Percentiles rank a stretch among this genome's conserved stretches.
Evolutionary conservation across 2,797 vertebrate species (phyloP).

Genomic region (Morelia viridis): DNA sequence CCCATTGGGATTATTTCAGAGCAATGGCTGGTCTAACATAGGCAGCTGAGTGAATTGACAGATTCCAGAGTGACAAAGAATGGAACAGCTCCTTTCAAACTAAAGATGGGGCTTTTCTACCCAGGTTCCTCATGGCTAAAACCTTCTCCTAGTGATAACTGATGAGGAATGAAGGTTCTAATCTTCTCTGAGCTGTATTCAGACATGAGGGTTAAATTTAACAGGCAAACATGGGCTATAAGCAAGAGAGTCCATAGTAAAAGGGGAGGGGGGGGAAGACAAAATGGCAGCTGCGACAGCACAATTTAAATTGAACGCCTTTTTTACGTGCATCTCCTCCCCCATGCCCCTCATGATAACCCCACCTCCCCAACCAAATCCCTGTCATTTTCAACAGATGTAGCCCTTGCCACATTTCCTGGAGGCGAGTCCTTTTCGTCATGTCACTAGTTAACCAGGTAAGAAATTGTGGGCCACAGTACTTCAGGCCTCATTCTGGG

Average conservation of each 20-base stretch:
- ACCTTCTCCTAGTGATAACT: background rate
- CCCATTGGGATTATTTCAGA: background rate
- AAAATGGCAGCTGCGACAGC: background rate
- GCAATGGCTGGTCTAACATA: background rate
- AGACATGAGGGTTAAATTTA: background rate
- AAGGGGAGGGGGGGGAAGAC: background rate
- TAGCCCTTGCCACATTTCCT: background rate
- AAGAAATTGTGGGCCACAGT: background rate
- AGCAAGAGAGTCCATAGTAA: background rate
- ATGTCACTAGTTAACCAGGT: background rate
- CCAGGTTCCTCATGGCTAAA: background rate
- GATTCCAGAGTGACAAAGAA: background rate
- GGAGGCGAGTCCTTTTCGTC: background rate
- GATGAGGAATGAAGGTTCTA: background rate
- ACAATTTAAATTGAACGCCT: too few relatives aligned
- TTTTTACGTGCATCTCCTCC: too few relatives aligned
- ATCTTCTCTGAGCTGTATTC: background rate
- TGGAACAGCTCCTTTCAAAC: background rate
- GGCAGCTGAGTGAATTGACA: background rate
- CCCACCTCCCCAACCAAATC: background rate
- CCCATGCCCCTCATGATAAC: background rate
- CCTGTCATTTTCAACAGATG: background rate
- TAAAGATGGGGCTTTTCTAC: background rate
- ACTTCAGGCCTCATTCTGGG: background rate
- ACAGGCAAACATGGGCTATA: background rate